Evolutionary conservation across 2,113 vertebrate species (phyloP).

Genomic region (Microtus ochrogaster): DNA sequence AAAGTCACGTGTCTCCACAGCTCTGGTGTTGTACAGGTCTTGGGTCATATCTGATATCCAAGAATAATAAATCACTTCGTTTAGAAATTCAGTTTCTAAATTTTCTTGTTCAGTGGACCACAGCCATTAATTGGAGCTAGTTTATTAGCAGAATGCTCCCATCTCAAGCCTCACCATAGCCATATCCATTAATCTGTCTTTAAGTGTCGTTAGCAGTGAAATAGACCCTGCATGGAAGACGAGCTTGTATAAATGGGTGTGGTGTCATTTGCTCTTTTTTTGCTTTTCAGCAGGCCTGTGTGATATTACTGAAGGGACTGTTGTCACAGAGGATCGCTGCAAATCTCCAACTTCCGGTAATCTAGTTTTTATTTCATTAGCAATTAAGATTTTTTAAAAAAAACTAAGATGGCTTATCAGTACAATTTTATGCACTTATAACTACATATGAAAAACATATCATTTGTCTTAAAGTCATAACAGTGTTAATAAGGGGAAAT

Average conservation of each 20-base stretch:
- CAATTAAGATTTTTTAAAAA: conserved; percentile 15
- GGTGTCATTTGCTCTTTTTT: conserved; percentile 56
- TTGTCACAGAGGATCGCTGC: conserved; percentile 96
- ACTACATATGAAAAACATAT: neutral
- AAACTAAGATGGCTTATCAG: neutral
- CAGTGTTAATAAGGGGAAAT: conserved; percentile 3
- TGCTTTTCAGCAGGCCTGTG: conserved; percentile 92
- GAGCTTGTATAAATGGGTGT: neutral
- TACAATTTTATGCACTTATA: conserved; percentile 33
- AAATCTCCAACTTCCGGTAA: conserved; percentile 99
- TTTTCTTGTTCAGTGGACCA: neutral
- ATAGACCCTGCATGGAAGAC: neutral
- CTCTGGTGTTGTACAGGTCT: neutral
- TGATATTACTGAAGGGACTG: conserved; percentile 95
- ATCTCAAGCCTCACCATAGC: neutral
- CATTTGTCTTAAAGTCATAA: conserved; percentile 8
- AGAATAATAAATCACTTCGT: neutral
- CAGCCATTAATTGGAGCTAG: neutral
- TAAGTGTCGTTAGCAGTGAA: neutral
- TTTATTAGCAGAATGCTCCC: neutral
- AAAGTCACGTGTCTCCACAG: neutral
- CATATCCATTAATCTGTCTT: neutral
- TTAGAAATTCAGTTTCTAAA: neutral
- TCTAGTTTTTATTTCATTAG: conserved; percentile 77
- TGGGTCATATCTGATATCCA: neutral